Base-by-base conservation (phyloP, 2,888 invertebrate genomes). In the Protodeltote pygarga region DNA sequence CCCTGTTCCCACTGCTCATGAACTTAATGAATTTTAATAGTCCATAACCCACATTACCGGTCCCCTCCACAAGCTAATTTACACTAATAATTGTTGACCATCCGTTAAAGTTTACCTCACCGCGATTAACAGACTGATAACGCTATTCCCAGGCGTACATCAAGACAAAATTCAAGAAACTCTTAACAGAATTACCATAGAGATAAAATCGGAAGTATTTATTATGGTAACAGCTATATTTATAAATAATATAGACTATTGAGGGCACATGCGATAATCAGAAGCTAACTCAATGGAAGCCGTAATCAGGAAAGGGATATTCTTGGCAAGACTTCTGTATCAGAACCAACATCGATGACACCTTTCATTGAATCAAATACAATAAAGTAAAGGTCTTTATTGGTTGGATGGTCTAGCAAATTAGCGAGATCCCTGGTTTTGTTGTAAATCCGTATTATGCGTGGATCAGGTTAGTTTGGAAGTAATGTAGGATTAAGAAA, bases 401-500 rank as follows among this genome's bases (percentile, higher is more conserved):
- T 57, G 31, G 50, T 34, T 73, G 68, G 74, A 15, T 42, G 16
- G 9, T 11, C 31, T 16, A 40, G 25, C 78, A 58, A 73, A 65
- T 58, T 24, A 58, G 35, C 16, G 32, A 65, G 75, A 69, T 38
- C 73, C 57, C 41, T 32, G 23, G 32, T 16, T 46, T 44, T 44
- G 51, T 40, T 46, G 34, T 49, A 40, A 35, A 41, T 39, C 32
- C 21, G 39, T 40, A 24, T 50, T 33, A 27, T 23, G n/a, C 17
- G 17, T 16, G 29, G 80, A 37, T 74, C 77, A 50, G 27, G 38
- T 54, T 74, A 75, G 53, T 62, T 54, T 81, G 81, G 79, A 71
- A 61, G 75, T 52, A 54, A 65, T 62, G 50, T 68, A 59, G 73
- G 85, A 87, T 89, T 87, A 85, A 81, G 87, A 85, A 88, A 84